These are phyloP conservation scores for Coenonympha glycerion DNA, from an alignment of 2,888 invertebrate genomes.

Conservation along the genomic window DNA sequence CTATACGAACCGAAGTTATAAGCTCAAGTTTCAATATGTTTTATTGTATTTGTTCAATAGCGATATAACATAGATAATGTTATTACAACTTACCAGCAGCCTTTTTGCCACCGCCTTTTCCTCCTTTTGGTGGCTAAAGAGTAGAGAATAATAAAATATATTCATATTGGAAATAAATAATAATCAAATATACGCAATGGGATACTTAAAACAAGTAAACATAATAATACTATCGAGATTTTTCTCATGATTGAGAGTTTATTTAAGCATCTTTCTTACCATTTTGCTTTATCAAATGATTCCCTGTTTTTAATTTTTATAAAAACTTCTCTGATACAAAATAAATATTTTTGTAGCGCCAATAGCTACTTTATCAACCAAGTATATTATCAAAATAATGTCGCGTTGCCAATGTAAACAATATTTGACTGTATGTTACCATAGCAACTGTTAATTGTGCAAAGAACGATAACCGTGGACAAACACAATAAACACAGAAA, in stretches of 20 bases:
- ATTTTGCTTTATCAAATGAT: neutral
- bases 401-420: conserved; percentile 13
- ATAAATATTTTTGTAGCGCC: neutral
- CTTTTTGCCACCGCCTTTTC: conserved; percentile 54
- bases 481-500: too few species aligned
- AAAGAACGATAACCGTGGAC: too few species aligned
- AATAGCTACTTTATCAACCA: too few species aligned
- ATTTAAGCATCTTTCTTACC: neutral
- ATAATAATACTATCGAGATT: neutral
- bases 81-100: conserved; percentile 45
- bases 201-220: neutral
- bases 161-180: neutral
- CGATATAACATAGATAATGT: neutral
- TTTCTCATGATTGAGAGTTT: too few species aligned
- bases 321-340: neutral
- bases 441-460: conserved; percentile 6
- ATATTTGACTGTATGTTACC: conserved; percentile 4
- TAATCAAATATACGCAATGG: neutral
- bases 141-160: conserved; percentile 33
- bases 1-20: too few species aligned
- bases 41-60: neutral
- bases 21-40: neutral
- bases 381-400: conserved; percentile 16
- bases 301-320: neutral
- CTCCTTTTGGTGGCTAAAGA: conserved; percentile 63